Conservation (phyloP, 2,113 vertebrate genomes). For the Todiramphus chloris region DNA sequence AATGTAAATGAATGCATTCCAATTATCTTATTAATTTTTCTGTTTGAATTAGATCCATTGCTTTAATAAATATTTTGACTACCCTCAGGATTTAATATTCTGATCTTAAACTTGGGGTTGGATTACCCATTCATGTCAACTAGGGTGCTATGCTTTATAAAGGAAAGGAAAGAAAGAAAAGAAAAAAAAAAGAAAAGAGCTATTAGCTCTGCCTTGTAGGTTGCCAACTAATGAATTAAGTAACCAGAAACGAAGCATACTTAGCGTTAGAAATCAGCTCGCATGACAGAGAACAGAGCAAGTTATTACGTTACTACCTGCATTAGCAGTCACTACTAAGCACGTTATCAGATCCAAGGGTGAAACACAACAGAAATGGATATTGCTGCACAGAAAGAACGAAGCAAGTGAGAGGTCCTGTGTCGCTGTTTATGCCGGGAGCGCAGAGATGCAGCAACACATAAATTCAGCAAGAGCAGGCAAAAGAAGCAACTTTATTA, state of each 20-base stretch:
- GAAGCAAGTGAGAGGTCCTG: background rate
- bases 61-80: constrained; percentile 39
- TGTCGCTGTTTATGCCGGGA: no score
- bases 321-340: background rate
- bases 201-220: background rate
- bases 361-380: background rate
- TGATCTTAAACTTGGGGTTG: background rate
- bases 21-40: background rate
- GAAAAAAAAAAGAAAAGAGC: background rate
- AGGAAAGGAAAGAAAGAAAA: background rate
- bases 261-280: background rate
- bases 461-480: no score
- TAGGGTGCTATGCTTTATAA: background rate
- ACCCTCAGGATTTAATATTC: background rate
- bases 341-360: background rate
- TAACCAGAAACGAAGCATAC: background rate
- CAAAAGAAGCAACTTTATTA: no score
- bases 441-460: no score
- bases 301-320: background rate
- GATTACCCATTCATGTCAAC: constrained; percentile 3
- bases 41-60: background rate
- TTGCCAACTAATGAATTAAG: background rate
- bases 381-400: background rate
- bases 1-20: constrained; percentile 9
- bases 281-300: background rate